Evolutionary conservation across 2,888 invertebrate genomes (phyloP).

Genomic region (Hemistola chrysoprasaria): DNA sequence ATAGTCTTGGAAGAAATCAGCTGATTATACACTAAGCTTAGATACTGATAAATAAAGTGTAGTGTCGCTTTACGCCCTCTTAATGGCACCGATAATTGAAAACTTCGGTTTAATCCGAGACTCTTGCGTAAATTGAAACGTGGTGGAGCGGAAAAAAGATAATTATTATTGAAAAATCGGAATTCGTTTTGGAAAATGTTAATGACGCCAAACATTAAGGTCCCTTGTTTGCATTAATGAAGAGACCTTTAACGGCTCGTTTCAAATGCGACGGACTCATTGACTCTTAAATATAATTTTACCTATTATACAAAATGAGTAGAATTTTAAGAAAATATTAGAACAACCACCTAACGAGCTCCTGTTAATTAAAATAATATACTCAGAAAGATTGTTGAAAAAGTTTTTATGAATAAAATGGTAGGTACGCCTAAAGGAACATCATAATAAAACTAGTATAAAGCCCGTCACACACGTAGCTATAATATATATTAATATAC

Average conservation of each 20-base stretch:
- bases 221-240: conserved; percentile 19
- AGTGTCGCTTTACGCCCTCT: conserved; percentile 44
- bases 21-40: conserved; percentile 3
- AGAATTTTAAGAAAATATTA: not conserved
- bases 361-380: no score
- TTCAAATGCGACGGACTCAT: conserved; percentile 6
- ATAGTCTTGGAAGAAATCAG: conserved; percentile 48
- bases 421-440: no score
- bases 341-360: no score
- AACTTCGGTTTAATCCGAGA: conserved; percentile 65
- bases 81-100: conserved; percentile 69
- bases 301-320: not conserved
- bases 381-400: no score
- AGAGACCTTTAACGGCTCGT: conserved; percentile 13
- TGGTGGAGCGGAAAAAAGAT: conserved; percentile 51
- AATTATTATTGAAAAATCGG: conserved; percentile 46
- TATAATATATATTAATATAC: no score
- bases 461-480: no score
- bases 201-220: conserved; percentile 30
- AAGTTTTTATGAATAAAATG: no score
- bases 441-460: no score
- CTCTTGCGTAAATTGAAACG: conserved; percentile 61
- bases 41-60: conserved; percentile 34
- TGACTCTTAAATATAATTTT: not conserved
- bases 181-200: conserved; percentile 27